Evolutionary conservation across 2,888 invertebrate species (phyloP).

Genomic region (Eulithis testata): DNA sequence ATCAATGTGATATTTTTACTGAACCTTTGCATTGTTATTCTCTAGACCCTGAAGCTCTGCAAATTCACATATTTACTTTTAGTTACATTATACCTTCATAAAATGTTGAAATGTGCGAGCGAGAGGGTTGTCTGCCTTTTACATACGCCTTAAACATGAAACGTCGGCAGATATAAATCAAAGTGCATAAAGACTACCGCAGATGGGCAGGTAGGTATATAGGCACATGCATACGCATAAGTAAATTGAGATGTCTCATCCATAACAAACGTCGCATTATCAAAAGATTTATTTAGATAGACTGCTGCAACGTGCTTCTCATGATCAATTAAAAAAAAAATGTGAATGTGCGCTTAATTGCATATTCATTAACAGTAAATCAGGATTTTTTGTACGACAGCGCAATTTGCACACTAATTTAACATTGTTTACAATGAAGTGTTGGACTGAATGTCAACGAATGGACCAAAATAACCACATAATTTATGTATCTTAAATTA

Average conservation of each 20-base stretch:
- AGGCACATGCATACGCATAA: conserved; percentile 47
- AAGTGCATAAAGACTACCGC: conserved; percentile 43
- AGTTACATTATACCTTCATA: no score
- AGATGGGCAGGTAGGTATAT: conserved; percentile 43
- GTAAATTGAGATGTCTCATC: conserved; percentile 58
- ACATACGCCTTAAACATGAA: no score
- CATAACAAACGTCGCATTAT: conserved; percentile 57
- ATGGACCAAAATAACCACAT: conserved; percentile 18
- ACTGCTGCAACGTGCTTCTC: conserved; percentile 46
- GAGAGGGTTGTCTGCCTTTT: no score
- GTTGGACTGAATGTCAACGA: conserved; percentile 28
- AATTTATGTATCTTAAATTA: background rate
- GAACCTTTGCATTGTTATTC: no score
- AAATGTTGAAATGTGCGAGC: no score
- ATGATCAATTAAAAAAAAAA: conserved; percentile 54
- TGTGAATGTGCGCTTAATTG: conserved; percentile 58
- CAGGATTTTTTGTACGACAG: conserved; percentile 44
- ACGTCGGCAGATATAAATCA: conserved; percentile 31
- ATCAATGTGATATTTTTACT: no score
- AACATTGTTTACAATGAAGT: conserved; percentile 38
- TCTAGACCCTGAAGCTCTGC: no score
- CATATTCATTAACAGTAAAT: conserved; percentile 60
- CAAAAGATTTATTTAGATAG: conserved; percentile 61
- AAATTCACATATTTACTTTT: no score
- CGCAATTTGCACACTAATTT: conserved; percentile 51